phyloP scores from a whole-genome alignment of 2,797 vertebrate species.

The Rhinatrema bivittatum region DNA sequence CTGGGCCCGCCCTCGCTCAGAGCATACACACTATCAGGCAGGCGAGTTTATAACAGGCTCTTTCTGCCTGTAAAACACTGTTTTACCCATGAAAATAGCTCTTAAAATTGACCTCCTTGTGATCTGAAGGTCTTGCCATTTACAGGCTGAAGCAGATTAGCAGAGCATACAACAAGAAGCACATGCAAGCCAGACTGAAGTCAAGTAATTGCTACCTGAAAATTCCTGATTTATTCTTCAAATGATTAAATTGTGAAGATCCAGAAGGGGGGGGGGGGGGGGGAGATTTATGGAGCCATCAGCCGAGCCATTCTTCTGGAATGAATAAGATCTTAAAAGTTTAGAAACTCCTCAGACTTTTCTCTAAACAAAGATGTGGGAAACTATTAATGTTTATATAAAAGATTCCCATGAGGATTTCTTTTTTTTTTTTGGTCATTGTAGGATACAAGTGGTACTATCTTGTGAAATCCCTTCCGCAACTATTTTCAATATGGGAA shows the following conservation, averaged over 20 bases:
- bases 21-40: no score
- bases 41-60: no score
- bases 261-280: constrained; percentile 40
- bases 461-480: constrained; percentile 35
- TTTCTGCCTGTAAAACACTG: no score
- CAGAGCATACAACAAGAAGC: no score
- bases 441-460: constrained; percentile 47
- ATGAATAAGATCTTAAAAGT: constrained; percentile 63
- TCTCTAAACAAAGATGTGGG: constrained; percentile 78
- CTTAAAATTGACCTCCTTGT: no score
- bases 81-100: no score
- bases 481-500: constrained; percentile 29
- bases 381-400: constrained; percentile 75
- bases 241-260: constrained; percentile 22
- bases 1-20: no score
- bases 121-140: no score
- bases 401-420: constrained; percentile 58
- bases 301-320: constrained; percentile 61
- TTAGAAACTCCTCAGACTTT: constrained; percentile 66
- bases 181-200: no score
- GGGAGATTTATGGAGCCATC: constrained; percentile 56
- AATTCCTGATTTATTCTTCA: constrained; percentile 15
- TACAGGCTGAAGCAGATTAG: no score
- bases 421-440: constrained; percentile 32
- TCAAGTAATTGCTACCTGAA: constrained; percentile 23